These are phyloP conservation scores for Palaemon carinicauda DNA, from an alignment of 1,140 invertebrate species.

Conservation along the genomic window DNA sequence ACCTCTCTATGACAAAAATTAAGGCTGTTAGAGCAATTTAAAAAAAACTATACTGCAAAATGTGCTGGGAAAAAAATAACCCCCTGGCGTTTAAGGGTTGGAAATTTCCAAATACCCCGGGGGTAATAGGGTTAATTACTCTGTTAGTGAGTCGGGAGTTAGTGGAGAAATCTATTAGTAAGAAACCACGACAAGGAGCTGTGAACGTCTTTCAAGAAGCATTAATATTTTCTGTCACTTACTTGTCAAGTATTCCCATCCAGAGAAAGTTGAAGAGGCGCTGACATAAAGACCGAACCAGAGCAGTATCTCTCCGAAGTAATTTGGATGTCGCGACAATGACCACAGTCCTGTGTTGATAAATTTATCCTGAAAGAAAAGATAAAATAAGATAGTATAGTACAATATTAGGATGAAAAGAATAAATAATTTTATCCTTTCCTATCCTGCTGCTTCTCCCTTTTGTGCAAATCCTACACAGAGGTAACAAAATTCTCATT, in stretches of 20 bases:
- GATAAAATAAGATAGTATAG: not conserved
- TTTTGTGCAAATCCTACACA: too few relatives aligned
- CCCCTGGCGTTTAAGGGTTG: too few relatives aligned
- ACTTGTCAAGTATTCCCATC: slow-evolving; percentile 70
- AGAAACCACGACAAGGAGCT: not conserved
- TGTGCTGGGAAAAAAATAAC: too few relatives aligned
- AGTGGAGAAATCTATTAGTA: not conserved
- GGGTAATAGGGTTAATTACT: too few relatives aligned
- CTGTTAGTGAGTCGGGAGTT: too few relatives aligned
- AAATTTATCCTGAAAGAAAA: slow-evolving; percentile 61
- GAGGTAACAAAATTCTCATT: too few relatives aligned
- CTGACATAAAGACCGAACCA: slow-evolving; percentile 95
- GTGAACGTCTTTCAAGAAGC: not conserved
- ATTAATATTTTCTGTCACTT: not conserved
- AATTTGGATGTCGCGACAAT: slow-evolving; percentile 91
- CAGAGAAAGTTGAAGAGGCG: slow-evolving; percentile 83
- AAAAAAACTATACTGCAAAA: too few relatives aligned
- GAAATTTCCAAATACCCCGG: too few relatives aligned
- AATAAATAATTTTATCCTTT: not conserved
- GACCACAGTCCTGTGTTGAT: slow-evolving; percentile 80
- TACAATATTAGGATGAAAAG: not conserved
- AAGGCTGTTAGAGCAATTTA: too few relatives aligned
- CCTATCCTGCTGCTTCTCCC: not conserved
- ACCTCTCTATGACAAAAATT: too few relatives aligned
- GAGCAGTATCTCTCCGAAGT: slow-evolving; percentile 92